These are phyloP conservation scores for Anastatus disparis DNA, from an alignment of 1,140 invertebrate genomes.

Conservation along the genomic window DNA sequence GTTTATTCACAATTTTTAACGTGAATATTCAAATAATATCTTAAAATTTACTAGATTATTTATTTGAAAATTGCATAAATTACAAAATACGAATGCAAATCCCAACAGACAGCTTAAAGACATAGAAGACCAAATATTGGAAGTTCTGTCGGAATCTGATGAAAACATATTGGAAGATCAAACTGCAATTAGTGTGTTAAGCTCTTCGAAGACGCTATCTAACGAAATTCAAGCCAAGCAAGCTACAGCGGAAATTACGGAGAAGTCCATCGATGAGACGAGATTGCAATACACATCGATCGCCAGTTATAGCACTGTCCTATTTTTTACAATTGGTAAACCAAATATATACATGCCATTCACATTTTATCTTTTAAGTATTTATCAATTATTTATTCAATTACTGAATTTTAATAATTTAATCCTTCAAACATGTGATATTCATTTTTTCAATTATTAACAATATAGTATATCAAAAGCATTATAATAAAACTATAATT, in stretches of 20 bases:
- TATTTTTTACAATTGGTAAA: constrained; percentile 93
- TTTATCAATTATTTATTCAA: too few species aligned
- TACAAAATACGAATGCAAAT: constrained; percentile 4
- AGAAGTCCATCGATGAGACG: constrained; percentile 84
- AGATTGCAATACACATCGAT: constrained; percentile 89
- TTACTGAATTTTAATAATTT: too few species aligned
- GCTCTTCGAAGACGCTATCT: constrained; percentile 88
- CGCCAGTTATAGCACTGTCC: constrained; percentile 86
- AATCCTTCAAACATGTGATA: too few species aligned
- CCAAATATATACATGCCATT: too few species aligned
- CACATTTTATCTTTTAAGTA: neutral
- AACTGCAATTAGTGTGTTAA: constrained; percentile 90
- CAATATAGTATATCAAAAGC: too few species aligned
- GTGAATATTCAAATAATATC: neutral
- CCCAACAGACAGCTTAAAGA: constrained; percentile 84
- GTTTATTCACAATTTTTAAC: neutral
- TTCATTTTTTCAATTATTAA: too few species aligned
- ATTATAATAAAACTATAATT: too few species aligned
- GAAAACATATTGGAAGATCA: constrained; percentile 97
- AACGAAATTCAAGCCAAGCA: constrained; percentile 92
- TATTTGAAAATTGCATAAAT: neutral
- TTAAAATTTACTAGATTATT: neutral
- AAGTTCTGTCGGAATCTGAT: constrained; percentile 86
- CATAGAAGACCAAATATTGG: constrained; percentile 92
- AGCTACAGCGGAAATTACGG: constrained; percentile 86